Conservation (phyloP, 2,113 vertebrate species). For the Amazona vittata region DNA sequence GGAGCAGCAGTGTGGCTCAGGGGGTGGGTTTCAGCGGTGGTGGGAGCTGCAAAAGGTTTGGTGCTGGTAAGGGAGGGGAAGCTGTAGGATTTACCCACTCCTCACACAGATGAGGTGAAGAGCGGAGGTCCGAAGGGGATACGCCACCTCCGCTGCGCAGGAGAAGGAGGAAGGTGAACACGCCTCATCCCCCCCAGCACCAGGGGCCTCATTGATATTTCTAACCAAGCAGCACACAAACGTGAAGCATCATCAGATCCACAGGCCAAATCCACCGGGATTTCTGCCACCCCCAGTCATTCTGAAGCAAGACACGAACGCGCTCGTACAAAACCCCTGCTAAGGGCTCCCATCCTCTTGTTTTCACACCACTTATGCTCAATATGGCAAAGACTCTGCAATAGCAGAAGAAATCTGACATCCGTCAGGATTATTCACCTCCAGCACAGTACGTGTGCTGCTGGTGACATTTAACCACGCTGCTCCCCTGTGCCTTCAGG, state of each 20-base stretch:
- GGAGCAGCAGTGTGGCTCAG: background rate
- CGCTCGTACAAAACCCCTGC: background rate
- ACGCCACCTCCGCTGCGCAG: background rate
- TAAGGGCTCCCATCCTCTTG: background rate
- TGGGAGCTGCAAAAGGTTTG: background rate
- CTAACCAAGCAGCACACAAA: background rate
- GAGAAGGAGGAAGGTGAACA: background rate
- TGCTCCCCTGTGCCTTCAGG: background rate
- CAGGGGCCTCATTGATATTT: background rate
- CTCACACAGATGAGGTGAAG: background rate
- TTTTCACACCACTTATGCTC: background rate
- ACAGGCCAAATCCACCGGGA: background rate
- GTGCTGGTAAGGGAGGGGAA: background rate
- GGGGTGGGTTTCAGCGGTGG: background rate
- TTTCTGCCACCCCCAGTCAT: background rate
- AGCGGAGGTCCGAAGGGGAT: background rate
- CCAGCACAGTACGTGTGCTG: rapidly evolving
- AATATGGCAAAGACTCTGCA: background rate
- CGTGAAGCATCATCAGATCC: background rate
- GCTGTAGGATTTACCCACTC: background rate
- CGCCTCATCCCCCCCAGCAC: background rate
- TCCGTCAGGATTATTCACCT: slow-evolving; percentile 3
- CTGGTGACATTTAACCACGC: background rate
- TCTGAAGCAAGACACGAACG: background rate
- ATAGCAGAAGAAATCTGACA: background rate